These are phyloP conservation scores for Cassiopea andromeda DNA, from an alignment of 30 jellyfish, hydroid and myxozoan species.

Conservation along the genomic window DNA sequence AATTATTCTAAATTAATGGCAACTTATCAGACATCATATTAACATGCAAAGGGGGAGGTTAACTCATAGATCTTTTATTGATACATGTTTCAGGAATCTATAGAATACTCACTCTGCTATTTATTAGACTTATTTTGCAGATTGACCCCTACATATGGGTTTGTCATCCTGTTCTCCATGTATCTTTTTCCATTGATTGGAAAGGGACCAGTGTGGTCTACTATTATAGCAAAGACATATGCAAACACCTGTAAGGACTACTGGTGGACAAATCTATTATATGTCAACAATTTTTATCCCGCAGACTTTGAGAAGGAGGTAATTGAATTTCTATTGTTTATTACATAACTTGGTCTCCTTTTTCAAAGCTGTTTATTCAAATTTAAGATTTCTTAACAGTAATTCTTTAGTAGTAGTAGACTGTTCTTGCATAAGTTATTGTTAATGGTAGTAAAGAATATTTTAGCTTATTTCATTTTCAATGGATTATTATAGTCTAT, in stretches of 20 bases:
- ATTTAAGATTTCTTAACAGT: too few relatives aligned
- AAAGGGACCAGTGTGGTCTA: slow-evolving; percentile 78
- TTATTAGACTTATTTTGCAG: slow-evolving; percentile 12
- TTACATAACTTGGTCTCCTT: too few relatives aligned
- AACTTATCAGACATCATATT: too few relatives aligned
- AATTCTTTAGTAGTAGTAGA: too few relatives aligned
- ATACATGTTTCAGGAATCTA: neutral
- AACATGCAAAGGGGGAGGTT: too few relatives aligned
- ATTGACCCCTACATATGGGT: slow-evolving; percentile 90
- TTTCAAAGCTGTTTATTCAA: too few relatives aligned
- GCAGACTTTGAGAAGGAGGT: slow-evolving; percentile 48
- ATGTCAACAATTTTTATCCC: slow-evolving; percentile 86
- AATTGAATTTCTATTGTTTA: neutral
- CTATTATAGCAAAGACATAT: neutral
- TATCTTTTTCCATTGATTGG: slow-evolving; percentile 74
- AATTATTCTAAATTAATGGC: too few relatives aligned
- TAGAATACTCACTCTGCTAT: neutral
- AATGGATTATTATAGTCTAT: too few relatives aligned
- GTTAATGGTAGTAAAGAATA: too few relatives aligned
- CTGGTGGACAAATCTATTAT: slow-evolving; percentile 96
- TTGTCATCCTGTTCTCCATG: slow-evolving; percentile 73
- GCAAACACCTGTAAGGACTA: slow-evolving; percentile 53
- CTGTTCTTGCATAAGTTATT: too few relatives aligned
- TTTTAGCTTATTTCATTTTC: too few relatives aligned
- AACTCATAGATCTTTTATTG: neutral